Evolutionary conservation across 2,113 vertebrate genomes (phyloP), one percentile per base, ranked within the genome.

Genomic region (Turnix velox): DNA sequence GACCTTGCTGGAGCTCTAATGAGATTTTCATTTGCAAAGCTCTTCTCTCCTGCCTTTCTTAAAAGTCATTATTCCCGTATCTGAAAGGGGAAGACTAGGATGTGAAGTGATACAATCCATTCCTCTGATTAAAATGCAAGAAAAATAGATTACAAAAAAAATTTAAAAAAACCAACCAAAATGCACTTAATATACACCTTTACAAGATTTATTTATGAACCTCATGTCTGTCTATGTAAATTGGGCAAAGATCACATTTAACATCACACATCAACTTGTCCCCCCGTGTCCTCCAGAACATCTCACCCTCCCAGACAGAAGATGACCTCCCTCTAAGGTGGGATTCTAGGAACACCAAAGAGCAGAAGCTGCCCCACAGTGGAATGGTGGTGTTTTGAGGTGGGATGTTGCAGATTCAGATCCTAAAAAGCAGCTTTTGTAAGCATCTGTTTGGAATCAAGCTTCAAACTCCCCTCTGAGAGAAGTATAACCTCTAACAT

Each of bases 201-300:
- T 10, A 22, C 0, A 23, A 55, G 35, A 24, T 10, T 62, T 62
- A 30, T 54, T 80, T 12, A 46, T 11, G 31, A 43, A 11, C 27
- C n/a, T 81, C 84, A 18, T 20, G 19, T 5, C 28, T 43, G 22
- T 7, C 40, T 42, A 0, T 2, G 7, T 12, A 10, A 66, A 24
- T 35, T 1, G 7, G 18, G 11, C 57, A 52, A n/a, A 62, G 39
- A 6, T 79, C 46, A 19, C 48, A 18, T 48, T 61, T 8, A 40
- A 16, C 25, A 20, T 11, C 58, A 31, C 11, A 12, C n/a, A 25
- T 3, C 0, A n/a, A 16, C 7, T 27, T 18, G 43, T 0, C 62
- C 27, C 59, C 59, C 20, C 37, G 8, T 2, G 2, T 3, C 30
- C 49, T 18, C n/a, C 19, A 9, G 61, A 10, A 30, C 31, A 58